A percentile compares a stretch with the other conserved stretches of the same genome.
These are phyloP conservation scores for Machaerirhynchus nigripectus DNA, from an alignment of 2,113 vertebrate species.

Conservation along the genomic window DNA sequence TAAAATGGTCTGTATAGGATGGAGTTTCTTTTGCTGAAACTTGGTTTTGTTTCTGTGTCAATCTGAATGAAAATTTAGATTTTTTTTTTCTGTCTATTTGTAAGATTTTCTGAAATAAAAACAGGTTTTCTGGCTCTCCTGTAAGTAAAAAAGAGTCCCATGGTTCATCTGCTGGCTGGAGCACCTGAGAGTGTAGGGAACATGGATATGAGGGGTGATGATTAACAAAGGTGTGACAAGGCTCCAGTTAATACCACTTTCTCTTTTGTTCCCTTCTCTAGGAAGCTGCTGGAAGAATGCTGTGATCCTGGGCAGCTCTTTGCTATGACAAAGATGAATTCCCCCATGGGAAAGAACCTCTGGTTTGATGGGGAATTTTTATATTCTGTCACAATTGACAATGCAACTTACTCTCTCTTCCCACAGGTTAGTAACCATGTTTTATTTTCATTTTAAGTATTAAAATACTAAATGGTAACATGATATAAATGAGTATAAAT, in stretches of 20 bases:
- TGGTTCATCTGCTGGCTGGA: neutral
- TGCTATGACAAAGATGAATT: constrained; percentile 90
- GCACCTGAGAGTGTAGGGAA: neutral
- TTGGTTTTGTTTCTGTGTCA: neutral
- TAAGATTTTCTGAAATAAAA: neutral
- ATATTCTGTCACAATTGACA: constrained; percentile 90
- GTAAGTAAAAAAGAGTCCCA: neutral
- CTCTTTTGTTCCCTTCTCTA: constrained; percentile 48
- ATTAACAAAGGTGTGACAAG: neutral
- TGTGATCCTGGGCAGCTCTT: constrained; percentile 87
- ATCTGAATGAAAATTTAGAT: neutral
- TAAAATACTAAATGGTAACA: neutral
- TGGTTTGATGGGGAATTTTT: constrained; percentile 96
- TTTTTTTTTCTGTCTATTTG: neutral
- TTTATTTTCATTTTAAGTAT: neutral
- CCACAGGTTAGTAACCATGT: constrained; percentile 81
- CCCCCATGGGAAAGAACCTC: constrained; percentile 89
- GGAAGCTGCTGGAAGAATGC: constrained; percentile 89
- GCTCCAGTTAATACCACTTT: neutral
- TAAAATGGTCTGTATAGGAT: neutral
- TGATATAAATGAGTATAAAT: neutral
- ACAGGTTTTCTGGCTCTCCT: neutral
- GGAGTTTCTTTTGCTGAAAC: neutral
- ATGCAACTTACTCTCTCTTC: constrained; percentile 87
- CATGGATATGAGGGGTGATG: neutral